These are phyloP conservation scores for Micropterix aruncella DNA, from an alignment of 2,888 invertebrate genomes.

Conservation along the genomic window DNA sequence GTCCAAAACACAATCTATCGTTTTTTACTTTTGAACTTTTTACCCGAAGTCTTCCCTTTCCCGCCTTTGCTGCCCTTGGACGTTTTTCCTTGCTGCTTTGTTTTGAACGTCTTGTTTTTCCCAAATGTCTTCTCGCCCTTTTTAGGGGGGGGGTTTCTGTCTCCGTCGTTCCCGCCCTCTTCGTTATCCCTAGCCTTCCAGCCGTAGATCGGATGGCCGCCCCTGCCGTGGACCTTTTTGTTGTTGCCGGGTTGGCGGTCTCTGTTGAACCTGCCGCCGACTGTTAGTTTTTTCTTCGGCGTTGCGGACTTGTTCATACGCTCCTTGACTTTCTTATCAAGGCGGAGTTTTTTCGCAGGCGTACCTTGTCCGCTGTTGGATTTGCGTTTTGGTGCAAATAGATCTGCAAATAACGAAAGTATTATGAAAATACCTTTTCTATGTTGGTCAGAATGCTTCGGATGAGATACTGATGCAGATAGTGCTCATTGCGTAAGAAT, in stretches of 20 bases:
- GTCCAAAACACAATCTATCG: too few relatives aligned
- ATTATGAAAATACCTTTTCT: too few relatives aligned
- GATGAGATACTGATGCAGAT: too few relatives aligned
- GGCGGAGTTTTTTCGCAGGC: background rate
- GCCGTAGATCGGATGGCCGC: conserved; percentile 11
- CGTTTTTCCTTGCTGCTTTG: conserved; percentile 14
- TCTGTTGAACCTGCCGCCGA: conserved; percentile 13
- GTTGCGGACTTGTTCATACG: background rate
- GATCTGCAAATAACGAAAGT: background rate
- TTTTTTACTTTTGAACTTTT: background rate
- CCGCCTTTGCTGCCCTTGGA: conserved; percentile 12
- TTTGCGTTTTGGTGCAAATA: background rate
- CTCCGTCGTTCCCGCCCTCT: conserved; percentile 2
- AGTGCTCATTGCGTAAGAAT: too few relatives aligned
- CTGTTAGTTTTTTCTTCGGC: background rate
- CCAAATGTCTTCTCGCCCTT: conserved; percentile 13
- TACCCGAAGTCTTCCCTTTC: too few relatives aligned
- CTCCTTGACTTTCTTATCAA: background rate
- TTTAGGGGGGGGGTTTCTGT: background rate
- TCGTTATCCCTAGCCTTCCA: conserved; percentile 13
- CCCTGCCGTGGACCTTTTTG: conserved; percentile 9
- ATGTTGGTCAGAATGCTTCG: background rate
- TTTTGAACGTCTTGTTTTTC: conserved; percentile 2
- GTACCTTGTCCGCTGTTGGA: background rate
- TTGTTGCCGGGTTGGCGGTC: conserved; percentile 8